Conservation (phyloP, 2,888 invertebrate species). For the Lycia hirtaria region DNA sequence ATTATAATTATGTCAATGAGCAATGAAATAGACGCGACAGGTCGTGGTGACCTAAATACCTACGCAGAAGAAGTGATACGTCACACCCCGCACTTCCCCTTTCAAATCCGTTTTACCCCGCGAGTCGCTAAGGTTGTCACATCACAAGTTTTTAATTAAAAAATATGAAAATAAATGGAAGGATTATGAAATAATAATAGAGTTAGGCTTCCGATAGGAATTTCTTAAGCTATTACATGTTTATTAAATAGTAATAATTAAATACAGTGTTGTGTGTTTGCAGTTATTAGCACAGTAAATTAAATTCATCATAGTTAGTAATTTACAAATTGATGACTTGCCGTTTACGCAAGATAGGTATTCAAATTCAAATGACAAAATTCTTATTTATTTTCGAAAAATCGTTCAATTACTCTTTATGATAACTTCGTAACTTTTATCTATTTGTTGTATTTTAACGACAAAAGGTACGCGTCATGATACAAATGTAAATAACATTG, state of each 20-base stretch:
- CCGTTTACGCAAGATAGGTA: no score
- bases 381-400: no score
- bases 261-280: background rate
- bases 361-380: no score
- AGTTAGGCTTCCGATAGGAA: background rate
- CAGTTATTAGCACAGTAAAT: background rate
- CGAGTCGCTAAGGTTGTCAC: constrained; percentile 11
- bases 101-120: background rate
- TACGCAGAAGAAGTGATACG: constrained; percentile 20
- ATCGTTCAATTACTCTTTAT: no score
- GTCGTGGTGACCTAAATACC: constrained; percentile 20
- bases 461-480: no score
- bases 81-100: constrained; percentile 20
- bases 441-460: no score
- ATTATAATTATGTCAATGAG: constrained; percentile 9
- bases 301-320: background rate
- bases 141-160: background rate
- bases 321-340: background rate
- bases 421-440: no score
- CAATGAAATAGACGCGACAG: constrained; percentile 2
- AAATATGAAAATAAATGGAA: background rate
- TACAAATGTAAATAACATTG: no score
- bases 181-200: background rate
- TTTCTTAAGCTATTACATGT: background rate
- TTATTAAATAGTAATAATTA: background rate